Evolutionary conservation across 1,140 invertebrate species (phyloP).

Genomic region (Aphis gossypii): DNA sequence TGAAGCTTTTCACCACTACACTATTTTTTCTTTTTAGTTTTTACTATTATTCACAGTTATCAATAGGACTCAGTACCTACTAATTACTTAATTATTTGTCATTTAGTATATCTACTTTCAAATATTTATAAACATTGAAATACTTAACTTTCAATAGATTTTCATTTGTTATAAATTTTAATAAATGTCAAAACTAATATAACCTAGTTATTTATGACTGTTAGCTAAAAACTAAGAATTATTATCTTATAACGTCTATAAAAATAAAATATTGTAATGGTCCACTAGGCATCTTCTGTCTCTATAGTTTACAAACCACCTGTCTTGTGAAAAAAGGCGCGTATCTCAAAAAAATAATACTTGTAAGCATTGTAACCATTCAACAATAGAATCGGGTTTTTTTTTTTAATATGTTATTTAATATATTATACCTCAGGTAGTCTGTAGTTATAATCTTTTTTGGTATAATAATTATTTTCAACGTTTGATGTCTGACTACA

Average conservation of each 20-base stretch:
- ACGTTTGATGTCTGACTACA: neutral
- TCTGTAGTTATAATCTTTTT: slow-evolving; percentile 5
- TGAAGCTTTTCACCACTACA: no score
- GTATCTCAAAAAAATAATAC: neutral
- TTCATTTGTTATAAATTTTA: neutral
- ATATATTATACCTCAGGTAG: neutral
- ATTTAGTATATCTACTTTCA: neutral
- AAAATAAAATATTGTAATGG: neutral
- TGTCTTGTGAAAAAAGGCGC: neutral
- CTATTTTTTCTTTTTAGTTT: no score
- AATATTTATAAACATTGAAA: no score
- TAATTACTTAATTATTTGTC: neutral
- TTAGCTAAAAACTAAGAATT: neutral
- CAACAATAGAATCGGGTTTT: slow-evolving; percentile 31
- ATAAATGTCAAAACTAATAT: neutral
- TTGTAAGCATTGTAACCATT: neutral
- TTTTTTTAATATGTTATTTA: slow-evolving; percentile 16
- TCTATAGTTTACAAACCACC: neutral
- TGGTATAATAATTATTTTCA: neutral
- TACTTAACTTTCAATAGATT: neutral
- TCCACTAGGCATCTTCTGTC: neutral
- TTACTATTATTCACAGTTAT: no score
- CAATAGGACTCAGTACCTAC: no score
- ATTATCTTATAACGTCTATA: neutral
- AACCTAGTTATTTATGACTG: neutral